Evolutionary conservation across 2,888 invertebrate species (phyloP), one percentile per base, ranked within the genome.

Genomic region (Frankliniella fusca): DNA sequence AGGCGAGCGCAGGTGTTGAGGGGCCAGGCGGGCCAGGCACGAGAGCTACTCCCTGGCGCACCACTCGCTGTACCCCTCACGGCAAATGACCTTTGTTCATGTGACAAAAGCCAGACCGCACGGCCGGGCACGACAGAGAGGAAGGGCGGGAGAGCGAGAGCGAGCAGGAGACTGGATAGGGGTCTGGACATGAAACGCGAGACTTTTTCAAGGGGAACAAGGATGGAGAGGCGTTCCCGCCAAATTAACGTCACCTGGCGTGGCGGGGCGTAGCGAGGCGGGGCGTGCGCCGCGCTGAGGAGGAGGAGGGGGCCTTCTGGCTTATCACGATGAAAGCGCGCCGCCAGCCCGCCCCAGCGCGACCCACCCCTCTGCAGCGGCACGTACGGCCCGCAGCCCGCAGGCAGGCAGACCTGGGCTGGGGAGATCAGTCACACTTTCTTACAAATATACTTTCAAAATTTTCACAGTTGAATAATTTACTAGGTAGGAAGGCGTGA

Each of bases 21-120:
- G 38, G 2, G 38, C 5, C 38, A 5, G 5, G 38, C 5, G 38
- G 38, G 38, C 61, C 61, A 61, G 61, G 61, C 61, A 61, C 61
- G 7, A 61, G 15, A 11, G 15, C 61, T 38, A 38, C 38, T 15
- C 61, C 61, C 61, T 61, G 5, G 15, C 18, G 54, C 54, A 54
- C 54, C 54, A 18, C 54, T 54, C 61, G 8, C 61, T 18, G 54
- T 54, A 18, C 54, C 70, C 12, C 70, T 76, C 70, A 76, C 27
- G 27, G 70, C 70, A 76, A 76, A 76, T 76, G 70, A 76, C 70
- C 70, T 76, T 76, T 76, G 70, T 76, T 76, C 70, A 27, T 76
- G 70, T 76, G 70, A 76, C 70, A 76, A 76, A 76, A 76, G 70
- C 70, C 70, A 27, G 70, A 27, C 70, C 70, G 23, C 70, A 10